Percentiles rank a stretch among this genome's conserved stretches.
Conservation (phyloP, 1,140 invertebrate genomes). For the Sesamia nonagrioides region DNA sequence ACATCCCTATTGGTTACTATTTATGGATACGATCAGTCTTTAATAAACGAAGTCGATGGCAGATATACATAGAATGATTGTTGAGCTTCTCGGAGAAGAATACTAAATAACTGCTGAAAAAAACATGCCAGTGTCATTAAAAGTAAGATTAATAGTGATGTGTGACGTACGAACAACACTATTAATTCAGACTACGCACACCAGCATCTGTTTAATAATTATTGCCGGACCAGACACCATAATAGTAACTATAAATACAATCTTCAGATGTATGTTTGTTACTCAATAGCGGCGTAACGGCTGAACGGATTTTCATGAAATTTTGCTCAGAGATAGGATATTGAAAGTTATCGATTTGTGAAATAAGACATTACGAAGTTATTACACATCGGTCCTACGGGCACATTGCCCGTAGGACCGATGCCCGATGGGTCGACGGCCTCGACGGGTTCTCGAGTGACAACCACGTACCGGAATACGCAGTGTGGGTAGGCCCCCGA, state of each 20-base stretch:
- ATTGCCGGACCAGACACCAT: slow-evolving; percentile 30
- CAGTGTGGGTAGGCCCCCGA: too few relatives aligned
- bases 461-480: too few relatives aligned
- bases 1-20: neutral
- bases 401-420: too few relatives aligned
- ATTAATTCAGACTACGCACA: slow-evolving; percentile 32
- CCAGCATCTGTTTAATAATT: slow-evolving; percentile 29
- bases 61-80: slow-evolving; percentile 8
- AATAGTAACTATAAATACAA: slow-evolving; percentile 16
- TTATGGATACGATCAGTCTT: neutral
- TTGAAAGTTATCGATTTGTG: neutral
- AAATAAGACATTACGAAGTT: neutral
- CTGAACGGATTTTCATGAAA: neutral
- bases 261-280: slow-evolving; percentile 8
- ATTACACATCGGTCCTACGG: too few relatives aligned
- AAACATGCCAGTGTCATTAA: slow-evolving; percentile 23
- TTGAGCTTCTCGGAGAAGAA: slow-evolving; percentile 28
- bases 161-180: slow-evolving; percentile 17
- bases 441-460: too few relatives aligned
- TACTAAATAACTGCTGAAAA: slow-evolving; percentile 9
- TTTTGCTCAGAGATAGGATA: neutral
- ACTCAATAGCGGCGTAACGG: slow-evolving; percentile 16
- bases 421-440: too few relatives aligned
- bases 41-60: neutral
- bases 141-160: slow-evolving; percentile 17